Conservation (phyloP, 1,140 invertebrate species). For the Drosophila ohnishii region DNA sequence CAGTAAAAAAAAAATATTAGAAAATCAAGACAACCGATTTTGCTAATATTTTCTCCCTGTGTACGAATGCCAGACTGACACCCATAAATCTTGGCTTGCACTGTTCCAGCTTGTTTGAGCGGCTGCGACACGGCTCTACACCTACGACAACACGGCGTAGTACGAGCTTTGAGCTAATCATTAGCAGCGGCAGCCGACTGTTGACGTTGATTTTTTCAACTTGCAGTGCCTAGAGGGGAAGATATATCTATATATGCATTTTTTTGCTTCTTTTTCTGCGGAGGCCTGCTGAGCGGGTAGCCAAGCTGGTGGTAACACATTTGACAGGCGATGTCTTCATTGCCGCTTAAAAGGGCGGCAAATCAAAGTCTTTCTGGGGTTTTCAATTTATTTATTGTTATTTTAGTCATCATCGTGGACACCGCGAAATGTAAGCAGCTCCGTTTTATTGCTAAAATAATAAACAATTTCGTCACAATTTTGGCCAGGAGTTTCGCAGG, state of each 20-base stretch:
- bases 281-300: conserved; percentile 14
- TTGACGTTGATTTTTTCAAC: conserved; percentile 45
- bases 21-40: not conserved
- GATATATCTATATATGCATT: conserved; percentile 18
- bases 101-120: conserved; percentile 33
- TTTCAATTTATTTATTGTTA: not conserved
- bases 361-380: not conserved
- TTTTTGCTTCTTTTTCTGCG: conserved; percentile 2
- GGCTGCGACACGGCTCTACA: conserved; percentile 56
- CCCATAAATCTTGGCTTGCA: conserved; percentile 34
- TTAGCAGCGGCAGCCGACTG: conserved; percentile 41
- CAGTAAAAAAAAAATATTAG: no score
- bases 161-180: conserved; percentile 63
- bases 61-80: conserved; percentile 11
- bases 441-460: not conserved
- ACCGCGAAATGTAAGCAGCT: not conserved
- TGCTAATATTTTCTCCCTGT: conserved; percentile 7
- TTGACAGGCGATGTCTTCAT: conserved; percentile 39
- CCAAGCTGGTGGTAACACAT: conserved; percentile 8
- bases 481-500: not conserved
- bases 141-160: conserved; percentile 56
- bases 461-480: not conserved
- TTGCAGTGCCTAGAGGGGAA: conserved; percentile 43
- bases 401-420: not conserved
- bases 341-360: not conserved